These are phyloP conservation scores for Drosophila mayri DNA, from an alignment of 1,140 invertebrate genomes.

Conservation along the genomic window DNA sequence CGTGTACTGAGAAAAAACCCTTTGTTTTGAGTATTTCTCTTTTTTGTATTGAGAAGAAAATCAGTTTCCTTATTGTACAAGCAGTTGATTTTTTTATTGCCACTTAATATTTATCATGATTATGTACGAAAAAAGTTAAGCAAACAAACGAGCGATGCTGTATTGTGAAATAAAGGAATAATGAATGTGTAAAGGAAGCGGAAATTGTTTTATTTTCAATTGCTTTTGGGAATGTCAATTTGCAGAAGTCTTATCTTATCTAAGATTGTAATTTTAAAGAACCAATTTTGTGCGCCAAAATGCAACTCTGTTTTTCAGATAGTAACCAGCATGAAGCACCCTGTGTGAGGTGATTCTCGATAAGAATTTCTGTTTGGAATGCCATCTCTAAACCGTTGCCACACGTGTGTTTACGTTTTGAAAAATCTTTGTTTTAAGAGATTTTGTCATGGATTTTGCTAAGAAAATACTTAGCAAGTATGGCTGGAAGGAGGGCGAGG, in stretches of 20 bases:
- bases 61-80: slow-evolving; percentile 41
- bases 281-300: neutral
- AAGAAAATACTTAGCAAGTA: slow-evolving; percentile 88
- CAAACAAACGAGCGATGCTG: slow-evolving; percentile 29
- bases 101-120: slow-evolving; percentile 62
- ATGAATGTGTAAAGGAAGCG: slow-evolving; percentile 61
- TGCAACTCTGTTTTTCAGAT: slow-evolving; percentile 12
- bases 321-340: neutral
- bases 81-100: slow-evolving; percentile 56
- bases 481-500: slow-evolving; percentile 91
- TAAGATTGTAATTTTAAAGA: neutral
- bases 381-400: neutral
- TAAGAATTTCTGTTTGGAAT: neutral
- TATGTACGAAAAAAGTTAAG: slow-evolving; percentile 46
- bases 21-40: slow-evolving; percentile 41
- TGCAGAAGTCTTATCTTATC: neutral
- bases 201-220: slow-evolving; percentile 1
- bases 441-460: slow-evolving; percentile 86
- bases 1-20: slow-evolving; percentile 61
- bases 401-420: slow-evolving; percentile 47
- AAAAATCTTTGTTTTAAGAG: slow-evolving; percentile 4
- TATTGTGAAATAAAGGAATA: slow-evolving; percentile 67
- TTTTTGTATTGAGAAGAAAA: slow-evolving; percentile 49
- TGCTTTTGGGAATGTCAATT: neutral
- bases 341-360: neutral